phyloP scores from a whole-genome alignment of 1,140 invertebrate species.

The Rhagoletis pomonella region DNA sequence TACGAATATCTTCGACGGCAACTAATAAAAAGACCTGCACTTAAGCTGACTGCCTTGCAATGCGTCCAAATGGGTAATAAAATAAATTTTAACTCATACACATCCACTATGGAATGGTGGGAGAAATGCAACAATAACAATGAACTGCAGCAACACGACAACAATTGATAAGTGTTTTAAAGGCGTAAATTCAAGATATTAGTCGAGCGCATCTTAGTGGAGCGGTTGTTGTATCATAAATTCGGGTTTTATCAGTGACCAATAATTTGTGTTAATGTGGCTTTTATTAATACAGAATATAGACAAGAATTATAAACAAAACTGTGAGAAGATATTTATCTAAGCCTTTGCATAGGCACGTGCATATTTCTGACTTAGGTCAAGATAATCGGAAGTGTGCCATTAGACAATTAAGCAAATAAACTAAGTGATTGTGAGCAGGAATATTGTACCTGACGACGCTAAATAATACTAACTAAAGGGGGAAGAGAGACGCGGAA shows the following conservation, averaged over 20 bases:
- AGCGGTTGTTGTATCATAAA: slow-evolving; percentile 24
- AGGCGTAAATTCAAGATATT: background rate
- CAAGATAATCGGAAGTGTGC: background rate
- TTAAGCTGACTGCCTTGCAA: slow-evolving; percentile 26
- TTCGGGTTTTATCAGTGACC: slow-evolving; percentile 25
- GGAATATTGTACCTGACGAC: background rate
- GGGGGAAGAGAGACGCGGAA: background rate
- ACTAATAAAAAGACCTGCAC: slow-evolving; percentile 29
- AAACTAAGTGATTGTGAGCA: background rate
- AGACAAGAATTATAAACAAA: background rate
- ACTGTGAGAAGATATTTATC: background rate
- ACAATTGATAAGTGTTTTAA: slow-evolving; percentile 23
- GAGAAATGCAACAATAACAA: slow-evolving; percentile 50
- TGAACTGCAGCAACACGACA: slow-evolving; percentile 3
- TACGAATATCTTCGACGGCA: slow-evolving; percentile 12
- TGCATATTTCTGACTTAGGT: background rate
- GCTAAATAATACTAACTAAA: background rate
- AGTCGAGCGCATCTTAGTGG: background rate
- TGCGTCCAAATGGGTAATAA: slow-evolving; percentile 19
- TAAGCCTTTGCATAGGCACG: background rate
- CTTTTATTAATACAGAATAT: slow-evolving; percentile 3
- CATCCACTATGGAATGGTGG: slow-evolving; percentile 3
- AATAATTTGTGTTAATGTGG: slow-evolving; percentile 50
- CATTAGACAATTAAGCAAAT: background rate
- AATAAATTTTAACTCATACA: slow-evolving; percentile 14